Base-by-base conservation (phyloP, 2,113 vertebrate species). In the Butorides virescens region DNA sequence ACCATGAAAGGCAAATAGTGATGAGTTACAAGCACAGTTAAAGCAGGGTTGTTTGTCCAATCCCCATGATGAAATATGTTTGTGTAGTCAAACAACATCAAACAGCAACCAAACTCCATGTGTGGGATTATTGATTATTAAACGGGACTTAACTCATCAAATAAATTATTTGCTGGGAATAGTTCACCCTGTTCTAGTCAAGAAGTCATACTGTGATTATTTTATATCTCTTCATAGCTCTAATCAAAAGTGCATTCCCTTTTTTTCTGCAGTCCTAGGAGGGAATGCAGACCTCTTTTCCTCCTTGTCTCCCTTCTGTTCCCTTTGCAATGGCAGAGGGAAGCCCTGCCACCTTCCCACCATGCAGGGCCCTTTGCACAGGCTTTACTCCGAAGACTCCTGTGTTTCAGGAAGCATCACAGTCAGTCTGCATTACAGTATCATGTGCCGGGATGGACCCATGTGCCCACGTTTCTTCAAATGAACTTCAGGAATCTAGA, bases 81-180 rank as follows among this genome's bases (percentile, higher is more conserved):
- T 88, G 23, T 0, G 2, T 23, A 66, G 71, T 76, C 70, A 88
- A 92, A 55, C 13, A 63, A 66, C 63, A 86, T 37, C 62, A 94
- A 92, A 78, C 5, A 88, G 34, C 36, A 90, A 50, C 46, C 15
- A 61, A 73, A 13, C 7, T 88, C 70, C 47, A 32, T 32, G 27
- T 73, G 21, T 53, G 32, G 13, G 13, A 34, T 68, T 81, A 90
- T 49, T 93, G 92, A 62, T 86, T 90, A 79, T 49, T 90, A 92
- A 90, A 90, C 1, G 4, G 32, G 30, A 68, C 10, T 92, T 90
- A 76, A 65, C 39, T 85, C 47, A 90, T 32, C 30, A 86, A 53
- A 85, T 85, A 88, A 92, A 68, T 72, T 56, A 82, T 82, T 86
- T 88, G 15, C 27, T 65, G 30, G 30, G 9, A 88, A 65, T 34